These are phyloP conservation scores for Hesperia comma DNA, from an alignment of 2,888 invertebrate genomes.

Conservation along the genomic window DNA sequence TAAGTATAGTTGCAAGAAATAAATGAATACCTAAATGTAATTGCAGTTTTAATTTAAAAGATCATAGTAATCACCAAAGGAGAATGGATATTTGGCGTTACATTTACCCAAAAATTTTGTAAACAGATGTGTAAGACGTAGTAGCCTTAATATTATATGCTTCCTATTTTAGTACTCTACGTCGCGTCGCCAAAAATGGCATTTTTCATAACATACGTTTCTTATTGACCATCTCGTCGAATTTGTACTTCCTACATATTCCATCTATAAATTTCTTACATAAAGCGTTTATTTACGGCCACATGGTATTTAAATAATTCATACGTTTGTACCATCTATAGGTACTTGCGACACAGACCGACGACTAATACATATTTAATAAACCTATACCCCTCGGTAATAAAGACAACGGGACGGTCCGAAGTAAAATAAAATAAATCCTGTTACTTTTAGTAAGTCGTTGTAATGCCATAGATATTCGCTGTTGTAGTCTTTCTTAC, in stretches of 20 bases:
- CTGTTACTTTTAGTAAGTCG: constrained; percentile 23
- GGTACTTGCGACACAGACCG: constrained; percentile 51
- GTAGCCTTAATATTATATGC: not conserved
- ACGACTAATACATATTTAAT: constrained; percentile 65
- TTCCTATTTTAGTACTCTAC: not conserved
- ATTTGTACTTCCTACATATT: constrained; percentile 6
- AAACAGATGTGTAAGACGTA: not conserved
- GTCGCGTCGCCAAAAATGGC: not conserved
- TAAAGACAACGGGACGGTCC: constrained; percentile 58
- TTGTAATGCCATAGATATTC: constrained; percentile 16
- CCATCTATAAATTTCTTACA: constrained; percentile 44
- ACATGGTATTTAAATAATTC: constrained; percentile 60
- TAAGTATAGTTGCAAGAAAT: too few relatives aligned
- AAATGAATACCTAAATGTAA: too few relatives aligned
- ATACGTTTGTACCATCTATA: constrained; percentile 54
- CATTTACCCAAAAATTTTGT: too few relatives aligned
- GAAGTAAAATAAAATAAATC: constrained; percentile 57
- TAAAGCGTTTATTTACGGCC: constrained; percentile 53
- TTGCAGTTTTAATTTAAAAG: too few relatives aligned
- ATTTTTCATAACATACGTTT: constrained; percentile 12
- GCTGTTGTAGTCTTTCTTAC: constrained; percentile 3
- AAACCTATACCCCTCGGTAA: constrained; percentile 54
- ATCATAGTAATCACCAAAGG: too few relatives aligned
- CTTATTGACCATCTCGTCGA: constrained; percentile 18
- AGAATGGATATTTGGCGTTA: too few relatives aligned